Percentiles rank a stretch among this genome's conserved stretches.
Conservation (phyloP, 2,888 invertebrate species). For the Oscheius sp. region DNA sequence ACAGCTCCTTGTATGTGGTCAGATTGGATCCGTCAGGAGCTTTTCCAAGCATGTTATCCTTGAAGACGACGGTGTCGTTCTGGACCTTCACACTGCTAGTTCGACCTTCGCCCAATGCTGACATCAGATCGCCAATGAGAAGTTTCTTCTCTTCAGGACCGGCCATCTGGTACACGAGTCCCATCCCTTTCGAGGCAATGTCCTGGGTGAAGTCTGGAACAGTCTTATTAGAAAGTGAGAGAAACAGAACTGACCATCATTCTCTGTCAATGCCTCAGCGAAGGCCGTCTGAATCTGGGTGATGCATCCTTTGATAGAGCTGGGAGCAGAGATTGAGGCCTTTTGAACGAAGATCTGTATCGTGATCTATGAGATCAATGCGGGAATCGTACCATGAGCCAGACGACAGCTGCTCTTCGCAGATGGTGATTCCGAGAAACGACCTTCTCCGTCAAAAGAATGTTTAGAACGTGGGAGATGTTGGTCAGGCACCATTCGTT, state of each 20-base stretch:
- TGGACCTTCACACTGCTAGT: slow-evolving; percentile 76
- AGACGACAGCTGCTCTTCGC: slow-evolving; percentile 57
- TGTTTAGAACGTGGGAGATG: slow-evolving; percentile 1
- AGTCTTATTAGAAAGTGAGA: neutral
- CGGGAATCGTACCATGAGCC: slow-evolving; percentile 47
- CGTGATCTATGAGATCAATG: too few relatives aligned
- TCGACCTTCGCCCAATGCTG: slow-evolving; percentile 81
- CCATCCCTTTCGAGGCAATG: slow-evolving; percentile 83
- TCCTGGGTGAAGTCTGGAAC: slow-evolving; percentile 89
- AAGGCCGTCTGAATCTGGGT: slow-evolving; percentile 55
- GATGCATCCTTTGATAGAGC: slow-evolving; percentile 26
- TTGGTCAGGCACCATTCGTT: slow-evolving; percentile 7
- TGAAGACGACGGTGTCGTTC: slow-evolving; percentile 87
- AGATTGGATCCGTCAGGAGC: slow-evolving; percentile 81
- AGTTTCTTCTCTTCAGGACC: slow-evolving; percentile 80
- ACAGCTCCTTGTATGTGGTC: slow-evolving; percentile 91
- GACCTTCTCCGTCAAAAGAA: slow-evolving; percentile 39
- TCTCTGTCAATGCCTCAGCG: slow-evolving; percentile 62
- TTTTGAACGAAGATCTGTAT: slow-evolving; percentile 43
- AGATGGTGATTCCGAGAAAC: slow-evolving; percentile 54
- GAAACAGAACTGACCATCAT: slow-evolving; percentile 43
- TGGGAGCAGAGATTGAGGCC: slow-evolving; percentile 21
- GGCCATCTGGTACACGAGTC: slow-evolving; percentile 87
- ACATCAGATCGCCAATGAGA: slow-evolving; percentile 84
- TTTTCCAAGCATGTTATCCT: slow-evolving; percentile 87